Conservation (phyloP, 2,113 vertebrate genomes). For the Megalops atlanticus region DNA sequence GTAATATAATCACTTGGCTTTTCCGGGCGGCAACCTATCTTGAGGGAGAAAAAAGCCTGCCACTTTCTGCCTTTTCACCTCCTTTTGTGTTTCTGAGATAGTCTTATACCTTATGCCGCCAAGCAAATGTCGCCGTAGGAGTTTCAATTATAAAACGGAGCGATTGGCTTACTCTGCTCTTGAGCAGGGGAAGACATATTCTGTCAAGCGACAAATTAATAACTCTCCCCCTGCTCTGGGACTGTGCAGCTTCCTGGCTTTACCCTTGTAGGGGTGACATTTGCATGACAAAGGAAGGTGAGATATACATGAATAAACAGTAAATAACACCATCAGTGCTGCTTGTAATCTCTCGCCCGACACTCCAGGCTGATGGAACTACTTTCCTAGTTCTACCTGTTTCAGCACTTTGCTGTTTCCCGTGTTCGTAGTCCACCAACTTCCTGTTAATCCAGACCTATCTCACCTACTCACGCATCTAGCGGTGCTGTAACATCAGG, state of each 20-base stretch:
- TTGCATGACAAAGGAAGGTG: background rate
- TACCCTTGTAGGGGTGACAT: background rate
- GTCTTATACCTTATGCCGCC: constrained; percentile 9
- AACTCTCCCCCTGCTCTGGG: constrained; percentile 24
- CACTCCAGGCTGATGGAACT: background rate
- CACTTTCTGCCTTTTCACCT: background rate
- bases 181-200: constrained; percentile 32
- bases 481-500: background rate
- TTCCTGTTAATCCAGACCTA: constrained; percentile 26
- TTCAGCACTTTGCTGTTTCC: constrained; percentile 26
- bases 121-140: constrained; percentile 7
- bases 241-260: background rate
- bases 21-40: background rate
- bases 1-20: background rate
- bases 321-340: background rate
- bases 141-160: constrained; percentile 20
- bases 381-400: background rate
- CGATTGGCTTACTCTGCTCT: background rate
- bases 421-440: constrained; percentile 7
- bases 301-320: constrained; percentile 6
- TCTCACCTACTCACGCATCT: background rate
- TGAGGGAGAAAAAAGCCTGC: background rate
- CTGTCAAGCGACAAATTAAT: constrained; percentile 57
- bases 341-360: too few relatives aligned
- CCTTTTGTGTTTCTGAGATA: background rate